Conservation (phyloP, 1,140 invertebrate genomes). For the Dendroctonus ponderosae region DNA sequence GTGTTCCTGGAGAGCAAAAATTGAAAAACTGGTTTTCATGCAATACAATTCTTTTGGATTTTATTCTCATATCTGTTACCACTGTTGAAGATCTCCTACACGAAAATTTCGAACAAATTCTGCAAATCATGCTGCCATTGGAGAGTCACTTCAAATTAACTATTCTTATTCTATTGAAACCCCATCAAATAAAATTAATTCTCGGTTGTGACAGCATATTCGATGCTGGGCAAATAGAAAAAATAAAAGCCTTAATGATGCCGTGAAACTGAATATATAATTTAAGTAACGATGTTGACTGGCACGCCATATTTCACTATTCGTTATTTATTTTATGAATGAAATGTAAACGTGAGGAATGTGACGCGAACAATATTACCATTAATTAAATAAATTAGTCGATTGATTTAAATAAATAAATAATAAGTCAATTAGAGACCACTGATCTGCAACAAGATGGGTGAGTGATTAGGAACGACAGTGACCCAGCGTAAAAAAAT, state of each 20-base stretch:
- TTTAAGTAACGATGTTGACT: conserved; percentile 31
- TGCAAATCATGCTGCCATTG: conserved; percentile 13
- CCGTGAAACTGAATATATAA: conserved; percentile 24
- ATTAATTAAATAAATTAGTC: conserved; percentile 4
- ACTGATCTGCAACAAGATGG: no score
- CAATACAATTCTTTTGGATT: not conserved
- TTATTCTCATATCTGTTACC: not conserved
- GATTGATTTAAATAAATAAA: not conserved
- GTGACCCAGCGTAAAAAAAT: no score
- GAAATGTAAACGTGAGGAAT: conserved; percentile 14
- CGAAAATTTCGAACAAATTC: conserved; percentile 14
- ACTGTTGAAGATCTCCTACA: not conserved
- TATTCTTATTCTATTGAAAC: conserved; percentile 15
- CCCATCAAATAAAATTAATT: conserved; percentile 27
- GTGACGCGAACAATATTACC: not conserved
- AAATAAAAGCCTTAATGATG: conserved; percentile 25
- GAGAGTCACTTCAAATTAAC: conserved; percentile 5
- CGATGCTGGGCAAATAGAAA: conserved; percentile 27
- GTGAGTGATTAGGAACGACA: no score
- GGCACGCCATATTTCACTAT: conserved; percentile 6
- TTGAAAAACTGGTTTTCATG: no score
- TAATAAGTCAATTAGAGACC: not conserved
- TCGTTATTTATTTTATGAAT: conserved; percentile 23
- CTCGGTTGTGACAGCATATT: conserved; percentile 27
- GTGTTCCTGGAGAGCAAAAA: no score